These are phyloP conservation scores for Hydrotaea diabolus DNA, from an alignment of 2,888 invertebrate species.

Conservation along the genomic window DNA sequence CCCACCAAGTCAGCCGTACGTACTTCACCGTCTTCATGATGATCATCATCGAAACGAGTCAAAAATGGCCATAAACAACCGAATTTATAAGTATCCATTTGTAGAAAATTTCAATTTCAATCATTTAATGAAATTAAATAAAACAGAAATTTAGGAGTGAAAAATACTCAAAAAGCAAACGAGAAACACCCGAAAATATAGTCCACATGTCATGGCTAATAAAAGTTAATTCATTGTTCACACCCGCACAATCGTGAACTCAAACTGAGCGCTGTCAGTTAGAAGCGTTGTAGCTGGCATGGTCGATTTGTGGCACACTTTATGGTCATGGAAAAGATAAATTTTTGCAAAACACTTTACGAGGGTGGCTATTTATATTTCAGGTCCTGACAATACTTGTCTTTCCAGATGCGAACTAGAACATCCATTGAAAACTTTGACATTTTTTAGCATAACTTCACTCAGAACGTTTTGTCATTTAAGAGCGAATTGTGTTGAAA, in stretches of 20 bases:
- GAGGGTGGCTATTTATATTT: too few species aligned
- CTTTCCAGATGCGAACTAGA: too few species aligned
- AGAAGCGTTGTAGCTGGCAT: constrained; percentile 1
- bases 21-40: background rate
- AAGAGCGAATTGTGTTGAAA: too few species aligned
- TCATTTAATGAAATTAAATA: constrained; percentile 28
- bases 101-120: constrained; percentile 9
- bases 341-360: too few species aligned
- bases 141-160: constrained; percentile 16
- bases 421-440: too few species aligned
- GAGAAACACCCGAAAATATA: constrained; percentile 37
- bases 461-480: too few species aligned
- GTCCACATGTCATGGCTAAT: constrained; percentile 61
- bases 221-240: constrained; percentile 49
- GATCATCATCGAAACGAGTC: background rate
- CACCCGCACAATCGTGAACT: constrained; percentile 47
- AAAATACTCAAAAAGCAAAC: too few species aligned
- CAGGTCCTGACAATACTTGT: too few species aligned
- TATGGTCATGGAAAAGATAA: too few species aligned
- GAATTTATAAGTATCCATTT: constrained; percentile 55
- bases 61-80: constrained; percentile 18
- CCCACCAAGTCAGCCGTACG: background rate
- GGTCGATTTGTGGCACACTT: background rate
- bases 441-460: too few species aligned
- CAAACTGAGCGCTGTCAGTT: background rate